Evolutionary conservation across 2,888 invertebrate genomes (phyloP).

Genomic region (Yponomeuta evonymella): DNA sequence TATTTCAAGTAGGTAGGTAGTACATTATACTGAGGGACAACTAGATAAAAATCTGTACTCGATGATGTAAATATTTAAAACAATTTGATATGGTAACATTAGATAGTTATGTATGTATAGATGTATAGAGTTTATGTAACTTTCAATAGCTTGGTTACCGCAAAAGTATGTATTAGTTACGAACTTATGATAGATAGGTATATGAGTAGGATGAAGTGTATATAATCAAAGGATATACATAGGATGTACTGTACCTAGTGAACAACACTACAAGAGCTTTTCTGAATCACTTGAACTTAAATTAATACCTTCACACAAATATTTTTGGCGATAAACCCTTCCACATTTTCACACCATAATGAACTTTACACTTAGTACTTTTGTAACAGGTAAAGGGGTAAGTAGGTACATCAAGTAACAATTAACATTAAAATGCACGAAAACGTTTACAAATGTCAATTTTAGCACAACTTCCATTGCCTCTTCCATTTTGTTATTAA

Average conservation of each 20-base stretch:
- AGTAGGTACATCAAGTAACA: background rate
- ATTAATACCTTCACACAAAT: background rate
- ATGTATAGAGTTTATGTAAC: slow-evolving; percentile 6
- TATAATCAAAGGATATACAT: background rate
- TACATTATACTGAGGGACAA: slow-evolving; percentile 54
- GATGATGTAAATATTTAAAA: slow-evolving; percentile 43
- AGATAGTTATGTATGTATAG: slow-evolving; percentile 30
- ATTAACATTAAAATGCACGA: slow-evolving; percentile 4
- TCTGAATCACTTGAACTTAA: background rate
- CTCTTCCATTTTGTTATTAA: background rate
- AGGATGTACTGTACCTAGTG: background rate
- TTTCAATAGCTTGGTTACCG: slow-evolving; percentile 8
- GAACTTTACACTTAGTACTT: background rate
- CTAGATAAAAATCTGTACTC: slow-evolving; percentile 58
- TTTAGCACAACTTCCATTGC: background rate
- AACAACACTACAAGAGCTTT: background rate
- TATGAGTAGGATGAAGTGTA: background rate
- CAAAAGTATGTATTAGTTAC: background rate
- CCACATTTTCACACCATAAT: too few species aligned
- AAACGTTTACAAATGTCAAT: background rate
- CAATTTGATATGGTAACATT: slow-evolving; percentile 69
- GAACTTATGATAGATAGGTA: background rate
- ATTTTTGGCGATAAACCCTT: background rate
- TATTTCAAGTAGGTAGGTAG: slow-evolving; percentile 46
- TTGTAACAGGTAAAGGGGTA: background rate